These are phyloP conservation scores for Artibeus lituratus DNA, from an alignment of 2,797 vertebrate species.

Conservation along the genomic window DNA sequence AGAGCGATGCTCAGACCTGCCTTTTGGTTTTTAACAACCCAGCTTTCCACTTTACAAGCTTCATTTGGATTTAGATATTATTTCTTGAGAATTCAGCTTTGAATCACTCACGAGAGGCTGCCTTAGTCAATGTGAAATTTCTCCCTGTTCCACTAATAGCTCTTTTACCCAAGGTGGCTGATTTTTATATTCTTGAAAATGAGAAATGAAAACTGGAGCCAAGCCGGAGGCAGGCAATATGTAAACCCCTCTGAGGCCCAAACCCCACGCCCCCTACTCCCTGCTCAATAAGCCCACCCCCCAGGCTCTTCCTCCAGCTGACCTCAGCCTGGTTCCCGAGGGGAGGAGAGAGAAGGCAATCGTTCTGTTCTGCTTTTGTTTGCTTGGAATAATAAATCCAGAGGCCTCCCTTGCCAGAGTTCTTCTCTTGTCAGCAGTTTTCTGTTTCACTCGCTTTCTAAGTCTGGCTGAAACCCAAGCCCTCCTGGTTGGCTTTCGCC, in stretches of 20 bases:
- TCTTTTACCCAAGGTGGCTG: slow-evolving; percentile 29
- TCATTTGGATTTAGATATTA: slow-evolving; percentile 28
- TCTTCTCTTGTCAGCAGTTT: slow-evolving; percentile 32
- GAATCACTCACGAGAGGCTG: neutral
- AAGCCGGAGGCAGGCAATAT: neutral
- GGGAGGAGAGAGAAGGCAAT: neutral
- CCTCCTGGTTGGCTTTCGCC: neutral
- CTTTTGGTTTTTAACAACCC: neutral
- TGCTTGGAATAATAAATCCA: slow-evolving; percentile 57
- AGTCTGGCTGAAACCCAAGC: slow-evolving; percentile 27
- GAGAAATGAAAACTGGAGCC: slow-evolving; percentile 24
- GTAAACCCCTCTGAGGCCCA: neutral
- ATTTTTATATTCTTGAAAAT: slow-evolving; percentile 51
- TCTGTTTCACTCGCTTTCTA: slow-evolving; percentile 34
- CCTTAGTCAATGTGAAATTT: slow-evolving; percentile 32
- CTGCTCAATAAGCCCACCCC: neutral
- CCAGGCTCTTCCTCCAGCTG: neutral
- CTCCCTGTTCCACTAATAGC: neutral
- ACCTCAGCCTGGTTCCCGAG: neutral
- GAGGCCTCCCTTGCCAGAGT: neutral
- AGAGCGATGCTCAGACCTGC: neutral
- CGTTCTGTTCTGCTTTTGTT: slow-evolving; percentile 28
- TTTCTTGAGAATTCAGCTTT: slow-evolving; percentile 46
- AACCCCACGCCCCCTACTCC: neutral
- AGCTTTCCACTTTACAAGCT: neutral